Base-by-base conservation (phyloP, 2,888 invertebrate species). In the Xanthia icteritia region DNA sequence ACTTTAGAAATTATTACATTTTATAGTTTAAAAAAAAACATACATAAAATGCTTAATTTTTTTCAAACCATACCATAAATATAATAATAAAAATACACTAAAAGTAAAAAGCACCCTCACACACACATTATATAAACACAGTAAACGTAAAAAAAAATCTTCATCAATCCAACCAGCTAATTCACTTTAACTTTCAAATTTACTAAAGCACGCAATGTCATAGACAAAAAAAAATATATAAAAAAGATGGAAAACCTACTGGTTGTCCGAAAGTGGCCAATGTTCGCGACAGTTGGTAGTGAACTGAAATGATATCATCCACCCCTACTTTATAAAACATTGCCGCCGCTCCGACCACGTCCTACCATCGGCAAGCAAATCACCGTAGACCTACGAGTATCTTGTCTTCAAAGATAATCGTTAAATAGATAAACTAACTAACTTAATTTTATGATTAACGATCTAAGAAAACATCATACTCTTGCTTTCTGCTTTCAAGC, bases 311-410 rank as follows among this genome's bases (percentile, higher is more conserved):
- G 78, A 78, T 81, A 85, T 91, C 77, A 85, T 83, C 82, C 91
- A 90, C 86, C 93, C 92, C 91, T 91, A 91, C 92, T 91, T 89
- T 95, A 92, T 94, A 94, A 94, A 91, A 93, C 86, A 80, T 87
- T 83, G 87, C 86, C 82, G 75, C 86, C 85, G 82, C 77, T 75
- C 73, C 79, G 83, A 79, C 82, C 74, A 65, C 88, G 85, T 89
- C 92, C 94, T 93, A 92, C 93, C 92, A 86, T 80, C 84, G 72
- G 15, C 75, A 77, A 65, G 31, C 64, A 79, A 85, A 71, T 85
- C 68, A 81, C 73, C 80, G 79, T 73, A 75, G 77, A 77, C 79
- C 77, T 84, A 81, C 75, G 77, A 82, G 82, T 51, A 51, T 51
- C 3, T 51, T 51, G 9, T 51, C 51, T 23, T 23, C 23, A 8